phyloP scores from a whole-genome alignment of 1,140 invertebrate species.

The Battus philenor region DNA sequence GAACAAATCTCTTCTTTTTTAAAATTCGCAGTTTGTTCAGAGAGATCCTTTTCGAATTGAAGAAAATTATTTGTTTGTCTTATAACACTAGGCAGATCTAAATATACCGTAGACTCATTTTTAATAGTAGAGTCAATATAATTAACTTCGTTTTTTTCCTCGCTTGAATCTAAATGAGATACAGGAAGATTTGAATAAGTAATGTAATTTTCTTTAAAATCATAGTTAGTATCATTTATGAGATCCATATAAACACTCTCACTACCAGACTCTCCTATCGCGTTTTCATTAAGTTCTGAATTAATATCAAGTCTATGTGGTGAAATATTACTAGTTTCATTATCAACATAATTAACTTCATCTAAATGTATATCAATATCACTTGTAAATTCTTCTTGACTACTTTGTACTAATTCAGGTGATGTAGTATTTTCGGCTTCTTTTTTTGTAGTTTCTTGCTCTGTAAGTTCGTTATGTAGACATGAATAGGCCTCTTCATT shows the following conservation, averaged over 20 bases:
- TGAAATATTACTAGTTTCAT: conserved; percentile 20
- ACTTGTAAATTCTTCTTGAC: conserved; percentile 19
- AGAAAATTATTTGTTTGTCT: conserved; percentile 52
- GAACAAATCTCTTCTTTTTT: conserved; percentile 32
- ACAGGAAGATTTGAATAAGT: neutral
- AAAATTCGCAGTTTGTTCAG: conserved; percentile 27
- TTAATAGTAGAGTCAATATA: conserved; percentile 27
- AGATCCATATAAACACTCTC: conserved; percentile 57
- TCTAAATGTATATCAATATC: conserved; percentile 11
- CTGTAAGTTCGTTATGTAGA: no score
- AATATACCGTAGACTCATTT: conserved; percentile 58
- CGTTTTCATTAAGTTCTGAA: conserved; percentile 5
- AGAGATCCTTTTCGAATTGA: conserved; percentile 44
- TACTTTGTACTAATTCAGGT: conserved; percentile 51
- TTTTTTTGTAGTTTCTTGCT: conserved; percentile 4
- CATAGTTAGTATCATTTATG: conserved; percentile 40
- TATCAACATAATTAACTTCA: conserved; percentile 17
- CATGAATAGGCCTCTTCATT: conserved; percentile 4
- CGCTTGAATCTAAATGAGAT: neutral
- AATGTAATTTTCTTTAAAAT: conserved; percentile 28
- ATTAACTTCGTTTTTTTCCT: conserved; percentile 27
- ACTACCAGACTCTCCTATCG: conserved; percentile 19
- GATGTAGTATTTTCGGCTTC: conserved; percentile 3
- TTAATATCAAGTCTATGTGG: conserved; percentile 22
- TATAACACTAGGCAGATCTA: conserved; percentile 55